phyloP scores from a whole-genome alignment of 2,888 invertebrate genomes.

The Metalampra italica region DNA sequence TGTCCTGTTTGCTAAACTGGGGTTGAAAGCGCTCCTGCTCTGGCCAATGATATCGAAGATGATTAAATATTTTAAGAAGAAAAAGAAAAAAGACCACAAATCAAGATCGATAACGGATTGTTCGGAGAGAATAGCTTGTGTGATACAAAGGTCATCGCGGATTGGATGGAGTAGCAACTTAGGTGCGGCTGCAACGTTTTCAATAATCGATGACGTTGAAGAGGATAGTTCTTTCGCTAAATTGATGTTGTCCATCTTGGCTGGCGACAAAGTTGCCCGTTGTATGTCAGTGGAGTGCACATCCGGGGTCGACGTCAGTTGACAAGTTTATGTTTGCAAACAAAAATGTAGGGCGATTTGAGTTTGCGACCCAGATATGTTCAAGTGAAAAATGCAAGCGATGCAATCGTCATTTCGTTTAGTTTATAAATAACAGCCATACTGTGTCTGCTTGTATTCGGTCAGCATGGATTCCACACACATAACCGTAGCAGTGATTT shows the following conservation, averaged over 20 bases:
- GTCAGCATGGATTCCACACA: constrained; percentile 38
- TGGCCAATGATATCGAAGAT: constrained; percentile 71
- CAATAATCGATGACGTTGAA: constrained; percentile 60
- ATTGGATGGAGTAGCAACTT: constrained; percentile 56
- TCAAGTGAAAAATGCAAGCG: constrained; percentile 33
- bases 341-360: constrained; percentile 39
- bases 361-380: constrained; percentile 35
- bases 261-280: constrained; percentile 66
- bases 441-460: constrained; percentile 24
- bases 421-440: constrained; percentile 28
- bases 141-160: constrained; percentile 50
- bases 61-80: constrained; percentile 65
- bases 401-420: constrained; percentile 33
- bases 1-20: constrained; percentile 58
- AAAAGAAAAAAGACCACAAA: constrained; percentile 57
- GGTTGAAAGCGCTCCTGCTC: constrained; percentile 59
- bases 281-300: constrained; percentile 70
- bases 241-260: constrained; percentile 59
- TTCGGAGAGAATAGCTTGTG: constrained; percentile 61
- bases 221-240: constrained; percentile 58
- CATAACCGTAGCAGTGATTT: constrained; percentile 22
- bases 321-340: constrained; percentile 51
- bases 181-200: constrained; percentile 63
- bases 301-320: constrained; percentile 69
- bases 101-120: constrained; percentile 61